These are phyloP conservation scores for Amphipoea oculea DNA, from an alignment of 2,888 invertebrate genomes.

Conservation along the genomic window DNA sequence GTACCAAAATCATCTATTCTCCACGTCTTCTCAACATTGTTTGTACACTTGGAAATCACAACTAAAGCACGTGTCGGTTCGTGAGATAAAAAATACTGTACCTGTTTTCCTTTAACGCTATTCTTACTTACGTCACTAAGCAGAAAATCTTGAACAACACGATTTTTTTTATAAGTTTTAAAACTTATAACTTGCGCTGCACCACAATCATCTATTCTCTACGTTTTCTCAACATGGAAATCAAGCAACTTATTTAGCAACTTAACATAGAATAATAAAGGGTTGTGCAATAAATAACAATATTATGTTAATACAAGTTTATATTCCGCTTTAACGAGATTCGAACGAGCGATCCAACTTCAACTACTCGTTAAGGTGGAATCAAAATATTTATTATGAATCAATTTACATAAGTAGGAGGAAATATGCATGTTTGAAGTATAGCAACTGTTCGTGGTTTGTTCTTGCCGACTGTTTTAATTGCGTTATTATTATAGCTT, in stretches of 20 bases:
- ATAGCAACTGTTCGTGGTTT: conserved; percentile 58
- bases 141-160: too few species aligned
- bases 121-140: too few species aligned
- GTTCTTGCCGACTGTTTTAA: conserved; percentile 62
- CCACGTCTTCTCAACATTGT: too few species aligned
- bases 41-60: too few species aligned
- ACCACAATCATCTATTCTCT: conserved; percentile 11
- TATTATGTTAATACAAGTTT: conserved; percentile 85
- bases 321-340: conserved; percentile 85
- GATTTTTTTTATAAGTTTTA: too few species aligned
- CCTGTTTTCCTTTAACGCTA: too few species aligned
- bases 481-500: conserved; percentile 42
- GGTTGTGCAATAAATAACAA: conserved; percentile 83
- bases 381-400: conserved; percentile 89
- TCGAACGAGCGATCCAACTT: conserved; percentile 80
- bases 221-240: conserved; percentile 54
- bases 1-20: too few species aligned
- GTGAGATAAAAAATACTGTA: too few species aligned
- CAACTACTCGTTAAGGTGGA: conserved; percentile 86
- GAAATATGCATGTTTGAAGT: conserved; percentile 81
- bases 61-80: too few species aligned
- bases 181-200: conserved; percentile 30
- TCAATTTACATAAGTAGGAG: conserved; percentile 87
- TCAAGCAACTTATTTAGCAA: conserved; percentile 67
- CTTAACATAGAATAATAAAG: conserved; percentile 75